Evolutionary conservation across 2,888 invertebrate species (phyloP), one percentile per base, ranked within the genome.

Genomic region (Drosophila phalerata): DNA sequence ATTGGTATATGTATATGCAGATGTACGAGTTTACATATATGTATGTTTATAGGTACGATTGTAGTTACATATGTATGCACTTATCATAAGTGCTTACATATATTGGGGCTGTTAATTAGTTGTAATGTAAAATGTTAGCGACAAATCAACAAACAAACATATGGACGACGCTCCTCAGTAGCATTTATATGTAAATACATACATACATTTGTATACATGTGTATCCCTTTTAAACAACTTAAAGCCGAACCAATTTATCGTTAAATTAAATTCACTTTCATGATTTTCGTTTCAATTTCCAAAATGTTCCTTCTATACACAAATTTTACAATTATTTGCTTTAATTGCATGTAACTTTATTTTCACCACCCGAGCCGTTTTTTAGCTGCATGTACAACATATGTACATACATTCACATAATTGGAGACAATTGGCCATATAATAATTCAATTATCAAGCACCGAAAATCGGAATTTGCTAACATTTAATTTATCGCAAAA

Each of bases 281-380:
- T 19, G 48, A 43, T 32, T 19, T 65, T 38, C 40, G 45, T 70
- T 81, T 69, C 61, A 63, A 5, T 55, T 82, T 58, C 32, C 32
- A 65, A 49, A 13, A 17, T 64, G 55, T 45, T 69, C 19, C 48
- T 47, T 57, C n/a, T 10, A 43, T 34, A 28, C 42, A 62, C 28
- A 61, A 65, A 62, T 63, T 75, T 73, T 47, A 48, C 78, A 73
- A 63, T 73, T 68, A 71, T 81, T 56, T 34, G 48, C 49, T 64
- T 61, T 62, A 47, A 61, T 71, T 60, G 73, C 72, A 85, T 87
- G 65, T 69, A 70, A 73, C 55, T 79, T 78, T 73, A 81, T 83
- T 81, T 87, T 88, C 88, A 84, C 75, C 83, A 84, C 83, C 75
- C 81, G 86, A 88, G 88, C 86, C 88, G 83, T 74, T 69, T 84